Conservation (phyloP, 2,797 vertebrate species). For the Brotula barbata region DNA sequence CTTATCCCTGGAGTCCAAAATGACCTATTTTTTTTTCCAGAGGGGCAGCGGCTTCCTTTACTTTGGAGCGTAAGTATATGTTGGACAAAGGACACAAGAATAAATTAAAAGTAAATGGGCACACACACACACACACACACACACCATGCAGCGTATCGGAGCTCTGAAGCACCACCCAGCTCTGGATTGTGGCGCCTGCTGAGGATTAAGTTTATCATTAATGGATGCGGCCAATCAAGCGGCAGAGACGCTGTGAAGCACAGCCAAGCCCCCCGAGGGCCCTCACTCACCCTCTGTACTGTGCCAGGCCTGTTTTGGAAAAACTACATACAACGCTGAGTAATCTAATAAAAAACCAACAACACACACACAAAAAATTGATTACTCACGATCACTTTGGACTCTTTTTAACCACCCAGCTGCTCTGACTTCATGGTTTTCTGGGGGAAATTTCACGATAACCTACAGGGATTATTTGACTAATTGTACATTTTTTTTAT, state of each 20-base stretch:
- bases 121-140: conserved; percentile 9
- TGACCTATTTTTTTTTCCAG: conserved; percentile 64
- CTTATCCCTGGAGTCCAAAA: conserved; percentile 71
- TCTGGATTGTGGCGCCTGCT: conserved; percentile 7
- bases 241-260: conserved; percentile 46
- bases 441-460: conserved; percentile 2
- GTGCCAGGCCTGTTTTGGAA: conserved; percentile 45
- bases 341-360: conserved; percentile 31
- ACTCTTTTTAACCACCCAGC: conserved; percentile 14
- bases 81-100: conserved; percentile 20
- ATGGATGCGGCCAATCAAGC: conserved; percentile 41
- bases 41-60: conserved; percentile 67
- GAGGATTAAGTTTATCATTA: conserved; percentile 44
- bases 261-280: conserved; percentile 51
- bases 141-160: not conserved
- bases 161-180: not conserved
- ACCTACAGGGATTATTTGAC: not conserved
- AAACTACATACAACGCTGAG: conserved; percentile 35
- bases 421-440: conserved; percentile 2
- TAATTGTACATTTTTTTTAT: no score
- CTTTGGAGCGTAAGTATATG: conserved; percentile 66
- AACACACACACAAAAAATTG: conserved; percentile 13
- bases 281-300: conserved; percentile 27
- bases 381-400: conserved; percentile 23
- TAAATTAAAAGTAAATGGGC: conserved; percentile 9